Evolutionary conservation across 2,888 invertebrate genomes (phyloP).

Genomic region (Chymomyza caudatula): DNA sequence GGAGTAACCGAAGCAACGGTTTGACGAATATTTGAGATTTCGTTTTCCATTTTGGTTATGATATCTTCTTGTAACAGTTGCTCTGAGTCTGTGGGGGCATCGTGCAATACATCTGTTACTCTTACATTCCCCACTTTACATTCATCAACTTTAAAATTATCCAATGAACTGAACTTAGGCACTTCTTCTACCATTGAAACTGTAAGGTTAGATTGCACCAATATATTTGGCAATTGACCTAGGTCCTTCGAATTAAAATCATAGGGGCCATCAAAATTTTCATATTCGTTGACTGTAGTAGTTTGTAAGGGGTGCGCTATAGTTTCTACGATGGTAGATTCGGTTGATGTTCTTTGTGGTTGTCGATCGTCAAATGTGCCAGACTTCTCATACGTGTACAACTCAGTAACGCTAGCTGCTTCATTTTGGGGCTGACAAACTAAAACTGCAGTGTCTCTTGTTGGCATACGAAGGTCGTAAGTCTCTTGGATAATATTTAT

Average conservation of each 20-base stretch:
- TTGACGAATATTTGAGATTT: background rate
- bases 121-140: background rate
- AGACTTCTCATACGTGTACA: constrained; percentile 57
- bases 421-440: constrained; percentile 40
- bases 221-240: constrained; percentile 24
- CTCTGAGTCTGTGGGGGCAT: background rate
- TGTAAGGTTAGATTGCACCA: constrained; percentile 45
- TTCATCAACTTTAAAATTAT: constrained; percentile 19
- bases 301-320: constrained; percentile 41
- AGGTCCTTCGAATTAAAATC: constrained; percentile 45
- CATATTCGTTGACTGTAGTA: constrained; percentile 54
- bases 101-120: background rate
- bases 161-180: constrained; percentile 39
- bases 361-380: constrained; percentile 2
- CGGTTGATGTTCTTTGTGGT: background rate
- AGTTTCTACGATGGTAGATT: constrained; percentile 19
- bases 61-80: background rate
- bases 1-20: background rate
- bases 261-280: constrained; percentile 54
- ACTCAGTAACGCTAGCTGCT: constrained; percentile 50
- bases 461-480: constrained; percentile 52
- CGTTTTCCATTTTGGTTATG: background rate
- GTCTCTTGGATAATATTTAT: constrained; percentile 61
- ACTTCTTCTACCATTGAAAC: constrained; percentile 65
- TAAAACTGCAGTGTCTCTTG: constrained; percentile 43